Conservation (phyloP, 2,797 vertebrate species). For the Iguana delicatissima region DNA sequence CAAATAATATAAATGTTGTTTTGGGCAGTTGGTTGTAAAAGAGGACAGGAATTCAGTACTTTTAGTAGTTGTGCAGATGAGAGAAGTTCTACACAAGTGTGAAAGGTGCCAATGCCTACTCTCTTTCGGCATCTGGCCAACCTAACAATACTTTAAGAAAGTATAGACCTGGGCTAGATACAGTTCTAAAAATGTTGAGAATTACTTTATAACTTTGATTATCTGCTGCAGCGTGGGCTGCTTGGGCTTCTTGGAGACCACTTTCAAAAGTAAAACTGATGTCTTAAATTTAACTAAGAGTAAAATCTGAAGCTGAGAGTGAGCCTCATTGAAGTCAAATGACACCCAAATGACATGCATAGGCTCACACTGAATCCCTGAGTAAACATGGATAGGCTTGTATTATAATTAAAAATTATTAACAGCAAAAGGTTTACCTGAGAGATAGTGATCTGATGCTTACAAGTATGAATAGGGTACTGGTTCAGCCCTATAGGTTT, state of each 20-base stretch:
- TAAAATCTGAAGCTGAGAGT: too few relatives aligned
- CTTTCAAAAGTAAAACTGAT: too few relatives aligned
- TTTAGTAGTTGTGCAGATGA: not conserved
- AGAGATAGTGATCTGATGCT: conserved; percentile 32
- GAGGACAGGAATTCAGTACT: not conserved
- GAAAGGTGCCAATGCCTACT: not conserved
- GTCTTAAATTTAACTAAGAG: too few relatives aligned
- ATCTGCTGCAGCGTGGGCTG: too few relatives aligned
- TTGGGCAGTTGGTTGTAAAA: not conserved
- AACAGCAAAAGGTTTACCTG: not conserved
- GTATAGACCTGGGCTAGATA: conserved; percentile 2
- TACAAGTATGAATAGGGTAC: not conserved
- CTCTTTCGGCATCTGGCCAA: not conserved
- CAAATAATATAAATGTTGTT: conserved; percentile 17
- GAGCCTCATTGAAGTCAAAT: not conserved
- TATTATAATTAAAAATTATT: not conserved
- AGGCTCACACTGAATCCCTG: not conserved
- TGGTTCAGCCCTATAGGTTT: not conserved
- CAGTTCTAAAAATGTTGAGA: conserved; percentile 45
- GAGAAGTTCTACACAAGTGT: not conserved
- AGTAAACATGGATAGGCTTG: not conserved
- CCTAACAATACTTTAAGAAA: not conserved
- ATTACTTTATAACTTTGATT: conserved; percentile 43
- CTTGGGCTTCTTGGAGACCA: too few relatives aligned
- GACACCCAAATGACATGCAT: not conserved